phyloP scores from a whole-genome alignment of 2,113 vertebrate genomes.

The Chascanopsetta lugubris region DNA sequence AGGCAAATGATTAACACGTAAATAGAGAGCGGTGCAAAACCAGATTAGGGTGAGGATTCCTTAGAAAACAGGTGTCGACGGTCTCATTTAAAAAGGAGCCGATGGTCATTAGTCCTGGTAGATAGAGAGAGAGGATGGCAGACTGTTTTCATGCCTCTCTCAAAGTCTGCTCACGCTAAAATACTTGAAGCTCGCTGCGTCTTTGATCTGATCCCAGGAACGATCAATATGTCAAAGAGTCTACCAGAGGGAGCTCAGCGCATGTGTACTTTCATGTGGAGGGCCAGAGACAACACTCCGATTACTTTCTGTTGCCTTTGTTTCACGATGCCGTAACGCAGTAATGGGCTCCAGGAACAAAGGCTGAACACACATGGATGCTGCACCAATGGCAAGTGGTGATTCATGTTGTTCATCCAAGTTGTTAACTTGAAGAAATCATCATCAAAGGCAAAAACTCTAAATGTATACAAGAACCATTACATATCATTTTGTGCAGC shows the following conservation, averaged over 20 bases:
- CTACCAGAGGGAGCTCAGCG: conserved; percentile 12
- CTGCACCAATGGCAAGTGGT: not conserved
- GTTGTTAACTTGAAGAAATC: too few relatives aligned
- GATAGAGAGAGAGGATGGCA: conserved; percentile 29
- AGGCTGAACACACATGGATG: conserved; percentile 15
- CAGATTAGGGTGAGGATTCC: conserved; percentile 36
- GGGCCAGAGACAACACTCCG: not conserved
- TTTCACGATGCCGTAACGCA: conserved; percentile 7
- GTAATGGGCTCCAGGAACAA: conserved; percentile 18
- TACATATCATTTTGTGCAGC: too few relatives aligned
- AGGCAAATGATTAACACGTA: conserved; percentile 33
- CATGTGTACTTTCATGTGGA: conserved; percentile 1
- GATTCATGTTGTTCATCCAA: too few relatives aligned
- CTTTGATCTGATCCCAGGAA: conserved; percentile 31
- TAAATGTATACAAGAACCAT: too few relatives aligned
- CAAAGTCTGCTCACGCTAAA: conserved; percentile 14
- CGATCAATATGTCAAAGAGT: conserved; percentile 29
- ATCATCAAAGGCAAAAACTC: too few relatives aligned
- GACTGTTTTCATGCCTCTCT: conserved; percentile 19
- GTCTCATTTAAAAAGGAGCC: conserved; percentile 53
- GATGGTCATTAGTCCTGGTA: conserved; percentile 52
- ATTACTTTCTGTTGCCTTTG: conserved; percentile 21
- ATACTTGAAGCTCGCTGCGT: conserved; percentile 6
- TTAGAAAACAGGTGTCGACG: conserved; percentile 38
- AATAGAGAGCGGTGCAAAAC: conserved; percentile 26